Percentiles rank a stretch among this genome's conserved stretches.
phyloP scores from a whole-genome alignment of 2,888 invertebrate genomes.

The Lithophane ornitopus region DNA sequence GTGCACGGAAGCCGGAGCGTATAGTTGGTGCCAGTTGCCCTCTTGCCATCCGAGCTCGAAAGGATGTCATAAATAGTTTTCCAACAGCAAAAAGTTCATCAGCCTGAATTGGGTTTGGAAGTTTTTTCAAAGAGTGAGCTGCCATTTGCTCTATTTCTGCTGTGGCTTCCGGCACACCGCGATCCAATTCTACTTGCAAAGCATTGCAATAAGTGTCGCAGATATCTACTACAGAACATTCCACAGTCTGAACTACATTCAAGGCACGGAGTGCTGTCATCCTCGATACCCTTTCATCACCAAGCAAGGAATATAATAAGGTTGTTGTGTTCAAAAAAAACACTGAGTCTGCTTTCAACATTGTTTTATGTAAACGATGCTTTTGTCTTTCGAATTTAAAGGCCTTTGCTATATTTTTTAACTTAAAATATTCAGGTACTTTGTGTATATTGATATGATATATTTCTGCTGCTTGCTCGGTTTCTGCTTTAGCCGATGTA shows the following conservation, averaged over 20 bases:
- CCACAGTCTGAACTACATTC: constrained; percentile 78
- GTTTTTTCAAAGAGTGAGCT: constrained; percentile 72
- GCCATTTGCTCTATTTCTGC: constrained; percentile 82
- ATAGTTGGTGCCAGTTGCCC: constrained; percentile 78
- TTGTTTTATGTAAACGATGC: constrained; percentile 71
- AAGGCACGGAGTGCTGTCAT: constrained; percentile 78
- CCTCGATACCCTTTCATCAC: constrained; percentile 79
- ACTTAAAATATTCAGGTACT: constrained; percentile 74
- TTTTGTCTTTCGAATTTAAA: constrained; percentile 74
- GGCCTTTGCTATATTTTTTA: constrained; percentile 70
- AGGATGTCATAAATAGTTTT: constrained; percentile 84
- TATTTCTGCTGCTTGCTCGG: constrained; percentile 78
- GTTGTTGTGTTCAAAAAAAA: constrained; percentile 84
- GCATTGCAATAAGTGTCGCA: constrained; percentile 87
- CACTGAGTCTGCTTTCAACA: constrained; percentile 80
- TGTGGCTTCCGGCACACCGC: constrained; percentile 80
- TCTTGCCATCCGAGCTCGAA: constrained; percentile 82
- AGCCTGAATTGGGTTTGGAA: constrained; percentile 78
- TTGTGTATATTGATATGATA: constrained; percentile 80
- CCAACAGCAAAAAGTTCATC: constrained; percentile 86
- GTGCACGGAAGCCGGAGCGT: constrained; percentile 83
- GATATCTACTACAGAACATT: constrained; percentile 82
- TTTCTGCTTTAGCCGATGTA: constrained; percentile 76
- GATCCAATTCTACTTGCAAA: constrained; percentile 85
- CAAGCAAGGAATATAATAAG: constrained; percentile 78